Evolutionary conservation across 2,888 invertebrate species (phyloP).

Genomic region (Epinotia ramella): DNA sequence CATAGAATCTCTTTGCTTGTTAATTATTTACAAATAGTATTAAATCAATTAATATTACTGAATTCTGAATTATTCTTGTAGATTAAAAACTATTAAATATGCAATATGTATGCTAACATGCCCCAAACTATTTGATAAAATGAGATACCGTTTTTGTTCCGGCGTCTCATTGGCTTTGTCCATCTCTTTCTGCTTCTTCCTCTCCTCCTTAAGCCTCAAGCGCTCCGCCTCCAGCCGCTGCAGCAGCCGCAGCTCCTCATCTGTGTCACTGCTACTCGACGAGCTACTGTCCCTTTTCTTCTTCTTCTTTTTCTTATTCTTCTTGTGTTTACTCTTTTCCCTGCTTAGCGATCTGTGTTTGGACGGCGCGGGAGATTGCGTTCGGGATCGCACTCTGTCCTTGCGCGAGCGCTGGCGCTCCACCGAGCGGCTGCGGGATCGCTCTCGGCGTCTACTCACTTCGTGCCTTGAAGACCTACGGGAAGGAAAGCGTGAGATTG

Average conservation of each 20-base stretch:
- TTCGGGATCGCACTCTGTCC: conserved; percentile 54
- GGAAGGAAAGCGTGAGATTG: background rate
- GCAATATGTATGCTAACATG: too few species aligned
- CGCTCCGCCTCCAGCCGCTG: conserved; percentile 91
- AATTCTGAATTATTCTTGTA: too few species aligned
- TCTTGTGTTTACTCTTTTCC: conserved; percentile 62
- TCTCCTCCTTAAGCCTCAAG: conserved; percentile 87
- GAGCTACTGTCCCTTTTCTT: conserved; percentile 63
- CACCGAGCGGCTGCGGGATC: conserved; percentile 59
- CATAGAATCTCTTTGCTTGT: too few species aligned
- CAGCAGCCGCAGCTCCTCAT: conserved; percentile 87
- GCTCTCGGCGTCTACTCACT: conserved; percentile 57
- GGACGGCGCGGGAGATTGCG: conserved; percentile 52
- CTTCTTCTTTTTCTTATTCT: conserved; percentile 68
- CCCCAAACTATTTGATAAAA: background rate
- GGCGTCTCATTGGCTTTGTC: conserved; percentile 97
- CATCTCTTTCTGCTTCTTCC: conserved; percentile 88
- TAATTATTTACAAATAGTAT: too few species aligned
- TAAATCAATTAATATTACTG: too few species aligned
- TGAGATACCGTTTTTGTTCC: conserved; percentile 91
- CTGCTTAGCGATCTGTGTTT: conserved; percentile 62
- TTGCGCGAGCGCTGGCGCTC: conserved; percentile 57
- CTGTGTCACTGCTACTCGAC: conserved; percentile 72
- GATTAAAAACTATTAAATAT: too few species aligned
- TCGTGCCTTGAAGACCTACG: conserved; percentile 70